A percentile compares a stretch with the other conserved stretches of the same genome.
Conservation (phyloP, 2,888 invertebrate genomes). For the Amiota minor region DNA sequence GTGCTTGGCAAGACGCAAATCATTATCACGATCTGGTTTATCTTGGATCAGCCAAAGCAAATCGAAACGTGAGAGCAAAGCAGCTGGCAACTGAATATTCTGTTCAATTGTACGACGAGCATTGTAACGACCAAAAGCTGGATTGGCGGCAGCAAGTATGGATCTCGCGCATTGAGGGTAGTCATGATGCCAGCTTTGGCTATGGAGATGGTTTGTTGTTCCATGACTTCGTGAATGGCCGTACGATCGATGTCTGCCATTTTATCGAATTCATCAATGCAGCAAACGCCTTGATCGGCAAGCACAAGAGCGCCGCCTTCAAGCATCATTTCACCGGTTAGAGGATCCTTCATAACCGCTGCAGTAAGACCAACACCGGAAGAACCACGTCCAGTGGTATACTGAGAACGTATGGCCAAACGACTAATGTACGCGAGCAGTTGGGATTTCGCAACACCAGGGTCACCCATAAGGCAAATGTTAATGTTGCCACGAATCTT, state of each 20-base stretch:
- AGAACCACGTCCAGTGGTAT: slow-evolving; percentile 96
- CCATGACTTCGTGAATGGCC: slow-evolving; percentile 98
- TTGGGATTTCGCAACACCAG: slow-evolving; percentile 99
- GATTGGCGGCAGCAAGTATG: slow-evolving; percentile 98
- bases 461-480: slow-evolving; percentile 99
- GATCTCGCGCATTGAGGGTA: slow-evolving; percentile 96
- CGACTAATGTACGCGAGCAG: slow-evolving; percentile 94
- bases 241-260: slow-evolving; percentile 97
- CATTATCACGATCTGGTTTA: slow-evolving; percentile 82
- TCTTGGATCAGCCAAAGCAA: slow-evolving; percentile 95
- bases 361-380: slow-evolving; percentile 99
- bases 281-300: slow-evolving; percentile 97
- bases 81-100: slow-evolving; percentile 98
- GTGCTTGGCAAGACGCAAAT: slow-evolving; percentile 91
- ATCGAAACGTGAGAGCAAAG: slow-evolving; percentile 95
- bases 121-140: slow-evolving; percentile 98
- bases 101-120: slow-evolving; percentile 95
- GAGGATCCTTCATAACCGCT: slow-evolving; percentile 96
- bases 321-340: slow-evolving; percentile 97
- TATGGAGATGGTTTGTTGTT: slow-evolving; percentile 99
- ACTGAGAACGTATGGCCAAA: slow-evolving; percentile 93
- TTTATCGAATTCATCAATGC: slow-evolving; percentile 99
- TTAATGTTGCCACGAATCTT: slow-evolving; percentile 98
- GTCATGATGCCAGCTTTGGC: slow-evolving; percentile 99
- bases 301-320: slow-evolving; percentile 97